Conservation (phyloP, 2,888 invertebrate species). For the Drosophila barbarae region DNA sequence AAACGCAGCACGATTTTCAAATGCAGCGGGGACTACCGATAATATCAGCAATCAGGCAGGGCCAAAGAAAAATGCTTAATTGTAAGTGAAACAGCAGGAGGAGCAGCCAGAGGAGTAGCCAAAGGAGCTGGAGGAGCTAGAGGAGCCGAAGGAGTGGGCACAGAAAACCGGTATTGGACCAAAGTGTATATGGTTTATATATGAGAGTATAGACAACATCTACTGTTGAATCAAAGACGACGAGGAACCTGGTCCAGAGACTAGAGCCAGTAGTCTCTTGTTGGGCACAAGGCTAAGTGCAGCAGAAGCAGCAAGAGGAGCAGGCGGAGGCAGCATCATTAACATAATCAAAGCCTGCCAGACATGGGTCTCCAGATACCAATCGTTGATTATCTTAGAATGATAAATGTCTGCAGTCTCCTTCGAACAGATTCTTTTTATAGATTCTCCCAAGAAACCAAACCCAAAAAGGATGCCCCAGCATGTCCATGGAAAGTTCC, state of each 20-base stretch:
- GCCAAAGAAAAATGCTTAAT: constrained; percentile 46
- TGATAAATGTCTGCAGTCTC: constrained; percentile 38
- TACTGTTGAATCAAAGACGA: constrained; percentile 20
- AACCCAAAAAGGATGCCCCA: constrained; percentile 15
- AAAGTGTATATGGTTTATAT: background rate
- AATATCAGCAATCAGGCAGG: constrained; percentile 50
- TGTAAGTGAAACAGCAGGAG: constrained; percentile 23
- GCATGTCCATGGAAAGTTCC: constrained; percentile 32
- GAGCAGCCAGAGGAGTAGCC: constrained; percentile 1
- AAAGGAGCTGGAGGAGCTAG: background rate
- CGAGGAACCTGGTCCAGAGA: background rate
- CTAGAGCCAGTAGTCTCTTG: background rate
- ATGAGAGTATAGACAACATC: constrained; percentile 10
- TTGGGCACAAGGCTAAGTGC: constrained; percentile 12
- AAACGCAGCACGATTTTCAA: constrained; percentile 62
- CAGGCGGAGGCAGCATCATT: constrained; percentile 30
- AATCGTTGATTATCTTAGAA: constrained; percentile 44
- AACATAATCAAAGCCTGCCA: constrained; percentile 46
- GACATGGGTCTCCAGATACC: constrained; percentile 14
- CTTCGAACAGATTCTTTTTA: constrained; percentile 27
- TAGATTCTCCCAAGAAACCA: constrained; percentile 5
- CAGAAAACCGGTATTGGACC: constrained; percentile 17
- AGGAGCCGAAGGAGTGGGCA: constrained; percentile 1
- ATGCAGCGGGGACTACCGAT: constrained; percentile 51
- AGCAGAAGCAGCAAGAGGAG: background rate